These are phyloP conservation scores for Drosophila simulans DNA, from an alignment of 1,140 invertebrate genomes.

Conservation along the genomic window DNA sequence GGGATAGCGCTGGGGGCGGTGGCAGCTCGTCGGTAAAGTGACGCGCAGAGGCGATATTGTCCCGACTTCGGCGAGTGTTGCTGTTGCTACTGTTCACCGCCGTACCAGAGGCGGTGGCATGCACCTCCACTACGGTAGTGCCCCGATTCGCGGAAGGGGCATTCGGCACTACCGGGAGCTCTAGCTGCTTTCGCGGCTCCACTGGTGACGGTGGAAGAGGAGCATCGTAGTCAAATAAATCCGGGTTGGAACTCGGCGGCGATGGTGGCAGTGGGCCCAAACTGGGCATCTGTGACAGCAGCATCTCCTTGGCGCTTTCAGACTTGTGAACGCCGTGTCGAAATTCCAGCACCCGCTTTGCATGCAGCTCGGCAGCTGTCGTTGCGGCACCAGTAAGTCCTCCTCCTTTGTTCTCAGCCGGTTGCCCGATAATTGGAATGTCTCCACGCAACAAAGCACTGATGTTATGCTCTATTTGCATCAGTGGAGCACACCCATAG, in stretches of 20 bases:
- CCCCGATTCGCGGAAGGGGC: slow-evolving; percentile 48
- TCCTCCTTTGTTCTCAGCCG: slow-evolving; percentile 20
- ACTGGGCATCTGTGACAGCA: slow-evolving; percentile 85
- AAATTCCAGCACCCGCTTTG: slow-evolving; percentile 79
- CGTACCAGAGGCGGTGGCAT: slow-evolving; percentile 69
- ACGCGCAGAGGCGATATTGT: slow-evolving; percentile 69
- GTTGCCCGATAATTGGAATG: slow-evolving; percentile 82
- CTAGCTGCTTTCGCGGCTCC: slow-evolving; percentile 60
- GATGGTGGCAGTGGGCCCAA: slow-evolving; percentile 84
- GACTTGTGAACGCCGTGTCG: slow-evolving; percentile 88
- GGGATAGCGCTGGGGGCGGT: slow-evolving; percentile 65
- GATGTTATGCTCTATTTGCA: slow-evolving; percentile 88
- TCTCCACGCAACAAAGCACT: slow-evolving; percentile 87
- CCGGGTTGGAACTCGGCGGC: slow-evolving; percentile 79
- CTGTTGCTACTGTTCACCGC: slow-evolving; percentile 66
- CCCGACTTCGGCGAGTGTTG: slow-evolving; percentile 67
- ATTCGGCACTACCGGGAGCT: slow-evolving; percentile 89
- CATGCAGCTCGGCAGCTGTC: slow-evolving; percentile 62
- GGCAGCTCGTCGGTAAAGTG: slow-evolving; percentile 76
- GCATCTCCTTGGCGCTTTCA: slow-evolving; percentile 89
- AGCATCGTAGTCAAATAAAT: slow-evolving; percentile 85
- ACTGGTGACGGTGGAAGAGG: slow-evolving; percentile 92
- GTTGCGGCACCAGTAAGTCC: slow-evolving; percentile 20
- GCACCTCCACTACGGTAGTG: slow-evolving; percentile 71
- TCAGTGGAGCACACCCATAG: slow-evolving; percentile 84